Conservation (phyloP, 23 tunicate species). For the Oikopleura albicans region DNA sequence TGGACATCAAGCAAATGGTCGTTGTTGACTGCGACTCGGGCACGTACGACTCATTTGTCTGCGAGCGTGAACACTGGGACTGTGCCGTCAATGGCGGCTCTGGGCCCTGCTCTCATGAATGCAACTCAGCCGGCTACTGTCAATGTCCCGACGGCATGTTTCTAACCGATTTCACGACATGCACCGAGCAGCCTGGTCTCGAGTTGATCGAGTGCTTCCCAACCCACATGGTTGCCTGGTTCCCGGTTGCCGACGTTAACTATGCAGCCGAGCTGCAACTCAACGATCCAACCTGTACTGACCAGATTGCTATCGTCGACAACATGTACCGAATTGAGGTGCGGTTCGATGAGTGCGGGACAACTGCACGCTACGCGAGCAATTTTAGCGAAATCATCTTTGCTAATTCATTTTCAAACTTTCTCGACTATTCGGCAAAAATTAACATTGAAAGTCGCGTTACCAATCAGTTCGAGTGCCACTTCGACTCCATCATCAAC, state of each 20-base stretch:
- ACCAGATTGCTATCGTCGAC: background rate
- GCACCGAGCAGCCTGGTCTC: background rate
- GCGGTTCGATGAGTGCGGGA: background rate
- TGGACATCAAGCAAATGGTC: background rate
- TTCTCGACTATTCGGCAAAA: background rate
- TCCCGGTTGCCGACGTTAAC: background rate
- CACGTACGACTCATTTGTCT: background rate
- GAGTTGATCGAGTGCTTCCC: background rate
- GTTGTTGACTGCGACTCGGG: background rate
- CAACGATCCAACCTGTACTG: background rate
- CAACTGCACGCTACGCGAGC: background rate
- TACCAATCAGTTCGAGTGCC: background rate
- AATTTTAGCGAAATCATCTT: background rate
- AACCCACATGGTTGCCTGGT: background rate
- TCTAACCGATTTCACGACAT: background rate
- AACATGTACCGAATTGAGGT: conserved; percentile 4
- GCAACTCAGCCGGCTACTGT: background rate
- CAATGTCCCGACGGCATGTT: background rate
- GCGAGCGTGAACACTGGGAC: background rate
- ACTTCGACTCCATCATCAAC: background rate
- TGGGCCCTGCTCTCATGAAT: background rate
- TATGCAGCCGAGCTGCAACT: background rate
- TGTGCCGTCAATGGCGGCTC: background rate
- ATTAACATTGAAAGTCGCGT: background rate
- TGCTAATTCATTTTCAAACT: background rate